phyloP scores from a whole-genome alignment of 2,113 vertebrate genomes.

The Sebastes schlegelii region DNA sequence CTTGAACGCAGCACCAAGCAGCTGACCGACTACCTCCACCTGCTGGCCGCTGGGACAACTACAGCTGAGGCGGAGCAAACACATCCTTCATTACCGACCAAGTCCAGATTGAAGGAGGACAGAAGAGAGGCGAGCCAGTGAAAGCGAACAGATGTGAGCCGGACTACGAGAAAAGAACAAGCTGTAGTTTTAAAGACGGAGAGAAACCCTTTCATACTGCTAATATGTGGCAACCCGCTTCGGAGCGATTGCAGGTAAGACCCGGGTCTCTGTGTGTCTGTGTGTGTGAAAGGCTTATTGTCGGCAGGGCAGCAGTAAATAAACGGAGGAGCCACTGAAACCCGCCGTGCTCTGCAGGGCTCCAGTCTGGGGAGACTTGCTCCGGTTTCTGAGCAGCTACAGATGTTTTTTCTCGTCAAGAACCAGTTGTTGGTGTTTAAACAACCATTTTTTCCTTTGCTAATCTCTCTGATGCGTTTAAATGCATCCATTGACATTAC shows the following conservation, averaged over 20 bases:
- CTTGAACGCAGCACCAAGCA: conserved; percentile 45
- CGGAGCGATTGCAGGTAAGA: conserved; percentile 94
- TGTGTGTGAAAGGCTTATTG: background rate
- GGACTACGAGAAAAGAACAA: conserved; percentile 70
- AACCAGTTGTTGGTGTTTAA: background rate
- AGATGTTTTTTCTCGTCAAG: conserved; percentile 18
- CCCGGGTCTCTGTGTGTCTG: background rate
- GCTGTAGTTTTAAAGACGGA: conserved; percentile 67
- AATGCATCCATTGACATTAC: conserved; percentile 57
- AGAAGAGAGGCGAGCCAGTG: conserved; percentile 66
- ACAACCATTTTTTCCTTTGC: background rate
- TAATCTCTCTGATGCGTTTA: conserved; percentile 25
- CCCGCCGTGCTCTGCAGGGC: conserved; percentile 30
- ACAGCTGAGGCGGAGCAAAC: conserved; percentile 86
- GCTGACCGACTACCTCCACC: conserved; percentile 56
- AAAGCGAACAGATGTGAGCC: conserved; percentile 85
- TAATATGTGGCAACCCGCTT: conserved; percentile 96
- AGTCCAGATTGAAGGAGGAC: conserved; percentile 63
- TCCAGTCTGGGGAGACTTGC: conserved; percentile 20
- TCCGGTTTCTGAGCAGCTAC: conserved; percentile 3
- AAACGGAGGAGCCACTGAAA: conserved; percentile 12
- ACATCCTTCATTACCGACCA: conserved; percentile 71
- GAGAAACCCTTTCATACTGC: conserved; percentile 49
- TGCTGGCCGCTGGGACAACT: conserved; percentile 53
- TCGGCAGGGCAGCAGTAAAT: conserved; percentile 32